Base-by-base conservation (phyloP, 1,140 invertebrate genomes). In the Arctopsyche grandis region DNA sequence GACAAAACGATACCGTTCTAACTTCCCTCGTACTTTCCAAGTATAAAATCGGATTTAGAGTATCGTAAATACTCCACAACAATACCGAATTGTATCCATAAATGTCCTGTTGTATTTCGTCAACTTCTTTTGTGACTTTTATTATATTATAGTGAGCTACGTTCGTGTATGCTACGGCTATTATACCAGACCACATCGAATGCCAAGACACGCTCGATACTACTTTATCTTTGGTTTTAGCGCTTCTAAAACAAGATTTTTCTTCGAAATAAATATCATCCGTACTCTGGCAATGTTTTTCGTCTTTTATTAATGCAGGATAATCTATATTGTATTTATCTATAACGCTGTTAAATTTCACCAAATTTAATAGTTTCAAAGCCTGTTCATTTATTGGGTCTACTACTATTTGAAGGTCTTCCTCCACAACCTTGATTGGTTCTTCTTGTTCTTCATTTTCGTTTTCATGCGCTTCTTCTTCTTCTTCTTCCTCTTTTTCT, bases 1-100 rank as follows among this genome's bases (percentile, higher is more conserved):
- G 92, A 84, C 92, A 93, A 84, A 93, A 93, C 0, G 91, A 89
- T 7, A 94, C 84, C 0, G 86, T 84, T 9, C 90, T 90, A 0
- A 94, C 90, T 87, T 93, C 92, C 46, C 91, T 87, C 0, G 91
- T 90, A 14, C 91, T 89, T 83, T 93, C 91, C 46, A 94, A 88
- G 81, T 92, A 89, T 75, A 95, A 84, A 89, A 93, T 94, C 56
- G 93, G 93, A 75, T 89, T 86, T 0, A 95, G 85, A 82, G 89
- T 90, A 80, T 95, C 93, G 9, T 89, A 87, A 83, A 94, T 91
- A 78, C 92, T 93, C 93, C 93, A 95, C 63, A 94, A 88, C 58
- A 94, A 86, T 9, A 94, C 91, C 9, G 90, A 88, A 86, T 93
- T 92, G 16, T 90, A 85, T 0, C 89, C 86, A 81, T 89, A 86